A percentile compares a stretch with the other conserved stretches of the same genome.
Evolutionary conservation across 2,113 vertebrate genomes (phyloP).

Genomic region (human (Homo sapiens)): GRCh38 chr6:68204001-68204500

Average conservation of each 20-base stretch:
- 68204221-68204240: conserved; percentile 29
- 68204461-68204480: not conserved
- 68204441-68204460: not conserved
- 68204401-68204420: not conserved
- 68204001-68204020: not conserved
- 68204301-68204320: too few relatives aligned
- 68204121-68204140: not conserved
- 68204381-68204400: not conserved
- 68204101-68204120: not conserved
- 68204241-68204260: not conserved
- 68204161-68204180: conserved; percentile 65
- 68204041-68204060: not conserved
- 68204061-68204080: not conserved
- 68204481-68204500: not conserved
- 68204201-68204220: conserved; percentile 57
- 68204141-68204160: not conserved
- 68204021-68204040: not conserved
- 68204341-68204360: not conserved
- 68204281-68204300: not conserved
- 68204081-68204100: not conserved
- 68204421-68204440: not conserved
- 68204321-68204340: not conserved
- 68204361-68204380: not conserved
- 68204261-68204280: conserved; percentile 8
- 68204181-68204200: conserved; percentile 52